These are phyloP conservation scores for Isoperla grammatica DNA, from an alignment of 2,888 invertebrate species.

Conservation along the genomic window DNA sequence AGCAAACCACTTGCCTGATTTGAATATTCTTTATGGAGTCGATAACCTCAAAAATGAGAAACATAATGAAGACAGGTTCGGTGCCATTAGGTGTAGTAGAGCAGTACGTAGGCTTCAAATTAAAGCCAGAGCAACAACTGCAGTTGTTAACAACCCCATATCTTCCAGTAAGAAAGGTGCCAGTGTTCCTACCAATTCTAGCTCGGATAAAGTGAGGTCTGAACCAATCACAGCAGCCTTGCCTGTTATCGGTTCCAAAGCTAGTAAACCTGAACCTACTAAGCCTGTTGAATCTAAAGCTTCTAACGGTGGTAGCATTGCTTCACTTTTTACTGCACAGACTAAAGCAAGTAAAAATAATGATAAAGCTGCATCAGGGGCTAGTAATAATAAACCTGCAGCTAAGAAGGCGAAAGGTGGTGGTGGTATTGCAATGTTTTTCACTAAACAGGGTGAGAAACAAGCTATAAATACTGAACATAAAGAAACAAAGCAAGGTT, in stretches of 20 bases:
- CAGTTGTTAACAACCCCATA: background rate
- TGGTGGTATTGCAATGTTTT: too few relatives aligned
- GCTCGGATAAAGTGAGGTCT: background rate
- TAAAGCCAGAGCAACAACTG: background rate
- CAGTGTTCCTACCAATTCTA: background rate
- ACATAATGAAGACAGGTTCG: too few relatives aligned
- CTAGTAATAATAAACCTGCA: too few relatives aligned
- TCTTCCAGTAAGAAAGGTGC: background rate
- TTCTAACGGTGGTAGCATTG: too few relatives aligned
- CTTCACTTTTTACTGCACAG: too few relatives aligned
- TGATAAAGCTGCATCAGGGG: too few relatives aligned
- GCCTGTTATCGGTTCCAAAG: background rate
- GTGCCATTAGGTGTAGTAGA: too few relatives aligned
- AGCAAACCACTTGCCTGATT: constrained; percentile 13
- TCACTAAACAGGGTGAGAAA: too few relatives aligned
- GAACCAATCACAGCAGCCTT: background rate
- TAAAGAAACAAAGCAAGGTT: too few relatives aligned
- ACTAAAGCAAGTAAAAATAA: too few relatives aligned
- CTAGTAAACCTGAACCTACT: background rate
- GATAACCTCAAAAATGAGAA: background rate
- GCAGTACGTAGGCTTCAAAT: background rate
- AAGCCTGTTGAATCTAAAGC: background rate
- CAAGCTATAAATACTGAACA: too few relatives aligned
- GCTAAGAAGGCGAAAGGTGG: too few relatives aligned
- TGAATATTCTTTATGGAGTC: background rate